A percentile compares a stretch with the other conserved stretches of the same genome.
Conservation (phyloP, 2,797 vertebrate species). For the Bufotes viridis region DNA sequence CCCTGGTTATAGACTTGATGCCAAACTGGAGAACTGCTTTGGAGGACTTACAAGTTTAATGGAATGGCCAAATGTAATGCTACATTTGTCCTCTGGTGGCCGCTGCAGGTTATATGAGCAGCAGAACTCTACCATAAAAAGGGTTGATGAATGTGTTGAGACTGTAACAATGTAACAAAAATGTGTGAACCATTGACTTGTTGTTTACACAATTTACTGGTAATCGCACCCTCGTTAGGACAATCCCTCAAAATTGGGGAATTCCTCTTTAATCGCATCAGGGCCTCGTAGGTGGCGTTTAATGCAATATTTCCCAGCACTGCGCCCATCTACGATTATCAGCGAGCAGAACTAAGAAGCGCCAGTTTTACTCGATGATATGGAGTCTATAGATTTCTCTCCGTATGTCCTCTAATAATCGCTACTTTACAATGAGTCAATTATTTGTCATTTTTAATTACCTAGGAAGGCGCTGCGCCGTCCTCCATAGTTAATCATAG, state of each 20-base stretch:
- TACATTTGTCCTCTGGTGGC: not conserved
- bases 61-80: not conserved
- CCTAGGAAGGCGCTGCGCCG: slow-evolving; percentile 8
- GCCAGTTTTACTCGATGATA: not conserved
- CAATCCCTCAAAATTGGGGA: not conserved
- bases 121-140: not conserved
- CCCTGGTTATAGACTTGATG: too few species aligned
- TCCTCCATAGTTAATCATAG: slow-evolving; percentile 20
- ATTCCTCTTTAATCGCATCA: not conserved
- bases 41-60: not conserved
- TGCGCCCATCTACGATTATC: not conserved
- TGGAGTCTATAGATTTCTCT: slow-evolving; percentile 1
- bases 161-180: not conserved
- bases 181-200: not conserved
- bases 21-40: too few species aligned
- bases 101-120: not conserved
- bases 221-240: not conserved
- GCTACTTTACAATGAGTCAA: slow-evolving; percentile 27
- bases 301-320: not conserved
- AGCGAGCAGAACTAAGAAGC: not conserved
- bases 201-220: not conserved
- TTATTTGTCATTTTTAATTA: slow-evolving; percentile 49
- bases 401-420: slow-evolving; percentile 16
- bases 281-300: not conserved
- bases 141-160: not conserved